Evolutionary conservation across 2,888 invertebrate species (phyloP).

Genomic region (Xestia sexstrigata): DNA sequence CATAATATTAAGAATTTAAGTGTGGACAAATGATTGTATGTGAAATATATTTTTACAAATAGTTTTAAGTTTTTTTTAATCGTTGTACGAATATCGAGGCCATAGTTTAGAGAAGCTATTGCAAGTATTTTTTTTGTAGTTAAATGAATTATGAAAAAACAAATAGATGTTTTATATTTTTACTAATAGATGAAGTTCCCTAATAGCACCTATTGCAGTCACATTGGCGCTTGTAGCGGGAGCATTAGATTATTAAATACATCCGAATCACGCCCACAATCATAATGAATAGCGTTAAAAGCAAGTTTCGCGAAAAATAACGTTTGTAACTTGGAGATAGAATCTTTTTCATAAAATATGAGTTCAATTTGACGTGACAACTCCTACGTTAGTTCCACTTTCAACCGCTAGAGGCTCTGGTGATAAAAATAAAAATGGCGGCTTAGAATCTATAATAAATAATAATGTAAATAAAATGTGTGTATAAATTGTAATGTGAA

Average conservation of each 20-base stretch:
- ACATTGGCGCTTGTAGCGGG: background rate
- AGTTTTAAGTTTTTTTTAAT: background rate
- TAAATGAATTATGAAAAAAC: background rate
- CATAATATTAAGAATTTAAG: conserved; percentile 15
- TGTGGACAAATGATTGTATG: conserved; percentile 7
- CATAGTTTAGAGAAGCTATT: background rate
- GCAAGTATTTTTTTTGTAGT: background rate
- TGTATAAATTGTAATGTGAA: conserved; percentile 35
- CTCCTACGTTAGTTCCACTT: background rate
- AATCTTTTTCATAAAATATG: too few species aligned
- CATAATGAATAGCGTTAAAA: too few species aligned
- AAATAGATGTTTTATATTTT: background rate
- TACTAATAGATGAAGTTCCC: background rate
- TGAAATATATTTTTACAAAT: background rate
- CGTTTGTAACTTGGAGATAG: too few species aligned
- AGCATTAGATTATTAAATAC: too few species aligned
- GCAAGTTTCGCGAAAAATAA: too few species aligned
- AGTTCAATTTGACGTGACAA: too few species aligned
- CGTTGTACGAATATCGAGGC: background rate
- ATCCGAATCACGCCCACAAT: too few species aligned
- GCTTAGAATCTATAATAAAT: conserved; percentile 11
- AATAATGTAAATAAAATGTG: conserved; percentile 34
- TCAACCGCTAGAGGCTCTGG: conserved; percentile 15
- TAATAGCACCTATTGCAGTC: background rate
- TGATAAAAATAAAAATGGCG: conserved; percentile 1